These are phyloP conservation scores for Dryas iulia DNA, from an alignment of 1,140 invertebrate genomes.

Conservation along the genomic window DNA sequence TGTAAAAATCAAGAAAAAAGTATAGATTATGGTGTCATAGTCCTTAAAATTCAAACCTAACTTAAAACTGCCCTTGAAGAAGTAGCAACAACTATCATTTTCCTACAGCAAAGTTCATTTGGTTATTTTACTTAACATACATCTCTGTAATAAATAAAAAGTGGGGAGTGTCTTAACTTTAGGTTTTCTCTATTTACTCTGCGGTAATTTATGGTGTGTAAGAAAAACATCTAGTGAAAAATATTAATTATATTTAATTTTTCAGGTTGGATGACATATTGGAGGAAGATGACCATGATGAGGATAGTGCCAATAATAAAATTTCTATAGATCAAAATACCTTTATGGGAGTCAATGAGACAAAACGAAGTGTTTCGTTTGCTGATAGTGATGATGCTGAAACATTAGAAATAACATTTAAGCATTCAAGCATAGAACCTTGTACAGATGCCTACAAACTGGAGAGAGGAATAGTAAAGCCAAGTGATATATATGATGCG, in stretches of 20 bases:
- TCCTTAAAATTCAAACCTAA: too few relatives aligned
- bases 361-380: constrained; percentile 66
- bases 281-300: constrained; percentile 42
- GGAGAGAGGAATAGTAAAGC: constrained; percentile 57
- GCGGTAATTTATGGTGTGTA: too few relatives aligned
- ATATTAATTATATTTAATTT: constrained; percentile 21
- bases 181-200: too few relatives aligned
- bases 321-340: background rate
- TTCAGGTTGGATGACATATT: constrained; percentile 61
- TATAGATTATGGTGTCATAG: too few relatives aligned
- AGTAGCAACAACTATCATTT: too few relatives aligned
- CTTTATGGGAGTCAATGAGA: constrained; percentile 36
- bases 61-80: too few relatives aligned
- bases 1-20: too few relatives aligned
- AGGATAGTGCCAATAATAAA: constrained; percentile 19
- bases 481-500: constrained; percentile 69
- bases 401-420: constrained; percentile 65
- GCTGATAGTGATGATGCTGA: constrained; percentile 62
- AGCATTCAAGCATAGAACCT: constrained; percentile 54
- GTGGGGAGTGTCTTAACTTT: too few relatives aligned
- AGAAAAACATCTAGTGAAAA: too few relatives aligned
- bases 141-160: too few relatives aligned
- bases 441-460: constrained; percentile 42
- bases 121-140: too few relatives aligned
- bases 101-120: too few relatives aligned